phyloP scores from a whole-genome alignment of 2,888 invertebrate genomes.

The Ceraclea dissimilis region DNA sequence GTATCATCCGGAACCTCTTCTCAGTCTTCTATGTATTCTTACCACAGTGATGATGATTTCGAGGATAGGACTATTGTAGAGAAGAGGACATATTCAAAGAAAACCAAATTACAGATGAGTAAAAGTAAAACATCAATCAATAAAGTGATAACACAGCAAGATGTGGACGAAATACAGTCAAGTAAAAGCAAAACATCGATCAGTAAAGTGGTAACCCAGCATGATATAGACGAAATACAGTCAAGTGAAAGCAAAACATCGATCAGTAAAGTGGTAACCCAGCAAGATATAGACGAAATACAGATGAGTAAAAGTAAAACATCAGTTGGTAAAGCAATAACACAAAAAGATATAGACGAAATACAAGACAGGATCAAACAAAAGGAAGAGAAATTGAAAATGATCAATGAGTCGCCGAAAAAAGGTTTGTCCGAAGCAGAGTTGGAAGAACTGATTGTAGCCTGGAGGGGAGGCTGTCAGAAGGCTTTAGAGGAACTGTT shows the following conservation, averaged over 20 bases:
- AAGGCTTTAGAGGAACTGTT: conserved; percentile 45
- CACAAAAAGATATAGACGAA: conserved; percentile 40
- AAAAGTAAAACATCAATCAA: background rate
- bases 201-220: conserved; percentile 30
- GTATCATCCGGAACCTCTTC: conserved; percentile 1
- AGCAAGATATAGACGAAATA: conserved; percentile 40
- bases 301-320: conserved; percentile 24
- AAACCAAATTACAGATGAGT: conserved; percentile 25
- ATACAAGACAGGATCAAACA: conserved; percentile 38
- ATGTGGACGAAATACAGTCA: conserved; percentile 38
- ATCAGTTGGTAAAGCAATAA: conserved; percentile 18
- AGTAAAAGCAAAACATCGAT: background rate
- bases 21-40: conserved; percentile 12
- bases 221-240: conserved; percentile 37
- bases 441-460: conserved; percentile 41
- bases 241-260: background rate
- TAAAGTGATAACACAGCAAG: conserved; percentile 32
- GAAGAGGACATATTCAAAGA: conserved; percentile 4
- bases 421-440: conserved; percentile 43
- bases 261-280: conserved; percentile 28
- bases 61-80: conserved; percentile 16
- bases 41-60: conserved; percentile 12
- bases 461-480: conserved; percentile 50
- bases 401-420: conserved; percentile 24
- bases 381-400: conserved; percentile 33